phyloP scores from a whole-genome alignment of 2,888 invertebrate genomes.

The Microplitis deprimator region DNA sequence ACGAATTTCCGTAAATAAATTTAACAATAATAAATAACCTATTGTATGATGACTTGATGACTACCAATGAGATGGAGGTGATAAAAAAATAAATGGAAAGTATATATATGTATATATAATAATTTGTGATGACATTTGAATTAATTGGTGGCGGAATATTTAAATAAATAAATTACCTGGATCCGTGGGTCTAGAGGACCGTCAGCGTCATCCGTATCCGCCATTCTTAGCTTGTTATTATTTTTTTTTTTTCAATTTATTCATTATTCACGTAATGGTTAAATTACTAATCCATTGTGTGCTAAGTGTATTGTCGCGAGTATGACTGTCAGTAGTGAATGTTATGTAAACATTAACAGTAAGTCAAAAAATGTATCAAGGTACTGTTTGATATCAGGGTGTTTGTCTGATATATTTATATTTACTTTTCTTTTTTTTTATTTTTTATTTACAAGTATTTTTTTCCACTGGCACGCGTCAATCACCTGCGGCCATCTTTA shows the following conservation, averaged over 20 bases:
- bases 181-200: slow-evolving; percentile 73
- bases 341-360: no score
- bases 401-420: no score
- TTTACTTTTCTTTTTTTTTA: no score
- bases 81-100: no score
- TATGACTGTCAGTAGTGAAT: no score
- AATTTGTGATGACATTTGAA: not conserved
- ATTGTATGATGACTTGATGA: slow-evolving; percentile 14
- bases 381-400: no score
- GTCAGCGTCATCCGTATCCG: slow-evolving; percentile 69
- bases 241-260: slow-evolving; percentile 60
- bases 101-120: no score
- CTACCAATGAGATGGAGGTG: not conserved
- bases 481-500: no score
- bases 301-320: no score
- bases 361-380: no score
- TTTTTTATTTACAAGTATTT: no score
- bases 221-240: slow-evolving; percentile 60
- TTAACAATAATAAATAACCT: slow-evolving; percentile 52
- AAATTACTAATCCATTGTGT: not conserved
- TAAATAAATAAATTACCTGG: slow-evolving; percentile 67
- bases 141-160: not conserved
- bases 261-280: not conserved
- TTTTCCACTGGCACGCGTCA: no score
- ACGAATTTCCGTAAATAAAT: slow-evolving; percentile 37